Percentiles rank a stretch among this genome's conserved stretches.
phyloP scores from a whole-genome alignment of 2,797 vertebrate genomes.

The Trachops cirrhosus region DNA sequence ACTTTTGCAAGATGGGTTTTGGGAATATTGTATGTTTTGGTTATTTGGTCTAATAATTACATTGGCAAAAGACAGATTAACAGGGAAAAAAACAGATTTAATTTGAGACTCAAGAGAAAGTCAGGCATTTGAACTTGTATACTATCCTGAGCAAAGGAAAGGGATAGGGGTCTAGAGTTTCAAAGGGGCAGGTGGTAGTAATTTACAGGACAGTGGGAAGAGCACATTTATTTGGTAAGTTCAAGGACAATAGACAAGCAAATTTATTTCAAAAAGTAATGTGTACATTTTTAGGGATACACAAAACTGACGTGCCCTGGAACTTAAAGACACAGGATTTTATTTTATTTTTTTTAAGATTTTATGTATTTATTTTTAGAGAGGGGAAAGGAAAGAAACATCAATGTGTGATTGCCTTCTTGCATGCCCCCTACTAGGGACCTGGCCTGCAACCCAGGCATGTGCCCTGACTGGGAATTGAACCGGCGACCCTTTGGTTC shows the following conservation, averaged over 20 bases:
- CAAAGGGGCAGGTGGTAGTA: neutral
- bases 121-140: neutral
- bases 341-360: too few species aligned
- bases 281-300: neutral
- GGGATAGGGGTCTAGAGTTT: neutral
- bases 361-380: too few species aligned
- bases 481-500: too few species aligned
- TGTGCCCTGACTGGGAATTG: too few species aligned
- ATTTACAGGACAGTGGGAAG: neutral
- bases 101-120: neutral
- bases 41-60: neutral
- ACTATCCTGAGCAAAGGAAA: neutral
- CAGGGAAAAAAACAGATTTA: neutral
- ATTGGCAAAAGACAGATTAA: neutral
- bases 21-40: conserved; percentile 18
- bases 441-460: too few species aligned
- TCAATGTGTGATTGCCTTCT: too few species aligned
- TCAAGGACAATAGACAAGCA: neutral
- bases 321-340: neutral
- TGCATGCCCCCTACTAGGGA: too few species aligned
- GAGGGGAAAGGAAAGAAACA: too few species aligned
- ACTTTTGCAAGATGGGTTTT: neutral
- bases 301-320: neutral
- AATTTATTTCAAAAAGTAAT: neutral
- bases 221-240: neutral